Evolutionary conservation across 2,113 vertebrate genomes (phyloP).

Genomic region (Butorides virescens): DNA sequence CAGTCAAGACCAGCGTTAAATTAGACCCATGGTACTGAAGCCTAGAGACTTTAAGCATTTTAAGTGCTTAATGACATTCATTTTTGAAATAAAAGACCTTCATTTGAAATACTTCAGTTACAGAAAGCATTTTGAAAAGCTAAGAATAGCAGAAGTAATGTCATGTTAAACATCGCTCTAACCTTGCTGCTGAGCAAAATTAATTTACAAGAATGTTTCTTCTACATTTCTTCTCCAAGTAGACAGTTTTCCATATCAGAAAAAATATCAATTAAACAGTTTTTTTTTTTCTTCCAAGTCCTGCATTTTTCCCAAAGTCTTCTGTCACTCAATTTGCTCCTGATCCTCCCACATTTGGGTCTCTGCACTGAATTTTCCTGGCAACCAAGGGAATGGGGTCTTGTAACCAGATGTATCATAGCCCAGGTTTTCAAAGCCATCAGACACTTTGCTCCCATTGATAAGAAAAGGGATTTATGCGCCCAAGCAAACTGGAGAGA

Average conservation of each 20-base stretch:
- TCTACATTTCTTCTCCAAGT: background rate
- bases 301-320: background rate
- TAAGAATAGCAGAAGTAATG: background rate
- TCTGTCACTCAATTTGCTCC: background rate
- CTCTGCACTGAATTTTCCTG: background rate
- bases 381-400: accelerated
- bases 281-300: background rate
- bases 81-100: background rate
- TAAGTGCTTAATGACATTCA: background rate
- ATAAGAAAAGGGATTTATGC: background rate
- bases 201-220: background rate
- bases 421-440: background rate
- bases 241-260: background rate
- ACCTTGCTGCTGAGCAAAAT: background rate
- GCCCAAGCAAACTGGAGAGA: background rate
- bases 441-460: background rate
- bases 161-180: background rate
- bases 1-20: background rate
- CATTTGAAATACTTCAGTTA: background rate
- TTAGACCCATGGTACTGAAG: background rate
- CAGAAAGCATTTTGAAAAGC: background rate
- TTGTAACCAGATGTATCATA: accelerated
- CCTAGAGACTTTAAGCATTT: background rate
- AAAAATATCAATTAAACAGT: background rate
- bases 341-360: background rate